Base-by-base conservation (phyloP, 2,888 invertebrate genomes). In the Tridacna gigas region DNA sequence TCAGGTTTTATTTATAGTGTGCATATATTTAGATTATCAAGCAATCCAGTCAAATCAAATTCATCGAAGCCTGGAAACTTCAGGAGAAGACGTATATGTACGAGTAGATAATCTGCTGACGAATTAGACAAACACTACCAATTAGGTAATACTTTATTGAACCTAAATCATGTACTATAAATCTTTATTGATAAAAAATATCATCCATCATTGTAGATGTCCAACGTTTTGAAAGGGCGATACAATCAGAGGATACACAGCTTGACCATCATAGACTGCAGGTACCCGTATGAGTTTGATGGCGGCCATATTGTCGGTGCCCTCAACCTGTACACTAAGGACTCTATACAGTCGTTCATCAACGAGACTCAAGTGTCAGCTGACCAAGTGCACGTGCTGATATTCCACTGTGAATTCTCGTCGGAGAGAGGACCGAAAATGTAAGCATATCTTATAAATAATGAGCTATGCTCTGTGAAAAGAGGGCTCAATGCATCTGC, bases 231-330 rank as follows among this genome's bases (percentile, higher is more conserved):
- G 15, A 94, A 95, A 0, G 98, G 98, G 0, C 96, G 96, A 0
- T 98, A 96, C 92, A 90, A 94, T 0, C 95, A 97, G 63, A 93
- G 94, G 15, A 96, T 98, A 37, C 95, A 95, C n/a, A 96, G 96
- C 7, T 98, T 95, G 93, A 96, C 96, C 94, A 95, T 99, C 26
- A 97, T 99, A 74, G 99, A 99, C 95, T 99, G 99, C 94, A 96
- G 99, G 89, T 99, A 98, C 95, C 99, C 99, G 0, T 99, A 99
- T 95, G 99, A 99, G 95, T 99, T 95, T 94, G 97, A 97, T 0
- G 99, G 98, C 7, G 99, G 99, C 0, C 99, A 99, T 94, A 61
- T 73, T 22, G 18, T 63, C 37, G 63, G 69, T 15, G 78, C 78
- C 18, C 22, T 78, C 47, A 78, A 78, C 78, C 47, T 78, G 63